Evolutionary conservation across 2,888 invertebrate genomes (phyloP).

Genomic region (Metopia argyrocephala): DNA sequence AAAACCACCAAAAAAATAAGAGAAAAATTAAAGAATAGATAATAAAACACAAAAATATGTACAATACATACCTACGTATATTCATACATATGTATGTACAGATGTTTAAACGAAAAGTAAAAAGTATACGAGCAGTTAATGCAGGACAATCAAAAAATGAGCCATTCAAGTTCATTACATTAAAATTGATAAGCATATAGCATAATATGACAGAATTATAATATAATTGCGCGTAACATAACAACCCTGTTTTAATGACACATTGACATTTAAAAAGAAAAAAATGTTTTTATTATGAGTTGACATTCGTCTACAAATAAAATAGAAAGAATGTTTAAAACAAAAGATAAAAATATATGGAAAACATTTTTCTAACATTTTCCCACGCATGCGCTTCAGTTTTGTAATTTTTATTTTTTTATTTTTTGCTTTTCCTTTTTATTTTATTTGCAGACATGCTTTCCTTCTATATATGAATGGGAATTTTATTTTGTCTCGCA

Average conservation of each 20-base stretch:
- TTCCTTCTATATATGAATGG: conserved; percentile 55
- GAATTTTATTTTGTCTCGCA: conserved; percentile 14
- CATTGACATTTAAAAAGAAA: conserved; percentile 6
- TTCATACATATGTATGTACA: no score
- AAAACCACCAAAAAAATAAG: no score
- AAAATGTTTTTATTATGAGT: neutral
- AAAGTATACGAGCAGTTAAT: conserved; percentile 8
- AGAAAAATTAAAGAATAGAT: no score
- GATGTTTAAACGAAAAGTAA: neutral
- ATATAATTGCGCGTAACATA: conserved; percentile 33
- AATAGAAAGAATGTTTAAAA: conserved; percentile 8
- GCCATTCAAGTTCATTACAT: conserved; percentile 53
- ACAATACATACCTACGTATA: no score
- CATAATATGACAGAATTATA: neutral
- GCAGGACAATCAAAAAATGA: neutral
- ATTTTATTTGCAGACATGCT: conserved; percentile 32
- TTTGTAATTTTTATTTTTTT: neutral
- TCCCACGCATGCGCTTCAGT: conserved; percentile 36
- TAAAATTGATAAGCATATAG: conserved; percentile 1
- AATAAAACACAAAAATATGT: no score
- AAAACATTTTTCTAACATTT: conserved; percentile 13
- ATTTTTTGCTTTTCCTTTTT: neutral
- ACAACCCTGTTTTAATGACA: conserved; percentile 38
- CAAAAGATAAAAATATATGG: conserved; percentile 40
- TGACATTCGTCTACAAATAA: neutral